Percentiles rank a stretch among this genome's conserved stretches.
Evolutionary conservation across 1,140 invertebrate genomes (phyloP).

Genomic region (Calliphora vicina): DNA sequence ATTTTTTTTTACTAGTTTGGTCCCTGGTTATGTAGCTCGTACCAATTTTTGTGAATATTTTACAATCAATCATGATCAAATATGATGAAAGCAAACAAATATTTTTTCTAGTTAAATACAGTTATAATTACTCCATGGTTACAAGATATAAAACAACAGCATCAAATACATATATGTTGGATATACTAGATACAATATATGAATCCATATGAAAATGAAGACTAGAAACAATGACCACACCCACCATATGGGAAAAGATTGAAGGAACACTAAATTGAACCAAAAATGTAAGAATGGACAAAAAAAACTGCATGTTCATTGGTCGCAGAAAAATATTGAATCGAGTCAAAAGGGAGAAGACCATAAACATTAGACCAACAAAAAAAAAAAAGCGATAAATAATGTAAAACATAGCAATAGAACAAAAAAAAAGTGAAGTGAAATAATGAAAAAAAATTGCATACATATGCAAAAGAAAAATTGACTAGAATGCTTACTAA

Average conservation of each 20-base stretch:
- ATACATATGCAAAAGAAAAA: conserved; percentile 5
- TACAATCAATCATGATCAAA: conserved; percentile 33
- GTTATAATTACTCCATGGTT: conserved; percentile 25
- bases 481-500: neutral
- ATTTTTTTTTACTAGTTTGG: neutral
- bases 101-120: conserved; percentile 28
- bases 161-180: neutral
- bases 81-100: conserved; percentile 31
- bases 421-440: neutral
- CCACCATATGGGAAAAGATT: neutral
- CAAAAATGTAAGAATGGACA: neutral
- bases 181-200: neutral
- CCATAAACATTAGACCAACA: neutral
- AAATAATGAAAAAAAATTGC: neutral
- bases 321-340: conserved; percentile 8
- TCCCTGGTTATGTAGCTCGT: neutral
- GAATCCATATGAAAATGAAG: neutral
- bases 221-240: neutral
- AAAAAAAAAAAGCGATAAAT: neutral
- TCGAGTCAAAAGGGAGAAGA: neutral
- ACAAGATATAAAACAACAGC: neutral
- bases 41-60: neutral
- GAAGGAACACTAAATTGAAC: neutral
- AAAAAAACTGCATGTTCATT: conserved; percentile 10
- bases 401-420: neutral